These are phyloP conservation scores for Zygothrica quintamaculata DNA, from an alignment of 2,888 invertebrate species.

Conservation along the genomic window DNA sequence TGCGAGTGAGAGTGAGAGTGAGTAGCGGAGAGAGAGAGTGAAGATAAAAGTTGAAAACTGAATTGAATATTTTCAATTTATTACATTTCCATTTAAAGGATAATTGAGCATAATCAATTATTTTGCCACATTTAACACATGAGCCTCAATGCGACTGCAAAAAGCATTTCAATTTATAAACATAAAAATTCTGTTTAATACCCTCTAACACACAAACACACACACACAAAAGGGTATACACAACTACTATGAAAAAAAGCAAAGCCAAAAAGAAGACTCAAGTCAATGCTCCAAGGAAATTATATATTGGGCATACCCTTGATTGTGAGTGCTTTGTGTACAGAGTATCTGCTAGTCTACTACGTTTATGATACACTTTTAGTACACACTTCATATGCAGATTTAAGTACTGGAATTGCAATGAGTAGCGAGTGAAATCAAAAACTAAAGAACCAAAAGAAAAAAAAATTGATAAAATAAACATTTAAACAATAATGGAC, in stretches of 20 bases:
- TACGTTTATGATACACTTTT: slow-evolving; percentile 2
- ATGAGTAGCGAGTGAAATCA: slow-evolving; percentile 32
- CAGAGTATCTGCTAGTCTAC: too few species aligned
- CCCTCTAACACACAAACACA: too few species aligned
- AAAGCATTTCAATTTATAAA: slow-evolving; percentile 44
- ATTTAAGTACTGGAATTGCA: slow-evolving; percentile 52
- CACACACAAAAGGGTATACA: too few species aligned
- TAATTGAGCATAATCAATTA: slow-evolving; percentile 78
- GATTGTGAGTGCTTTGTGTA: background rate
- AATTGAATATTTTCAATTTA: slow-evolving; percentile 51
- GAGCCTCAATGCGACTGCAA: slow-evolving; percentile 30
- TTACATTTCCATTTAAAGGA: slow-evolving; percentile 57
- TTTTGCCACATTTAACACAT: slow-evolving; percentile 76
- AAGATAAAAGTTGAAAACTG: too few species aligned
- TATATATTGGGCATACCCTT: too few species aligned
- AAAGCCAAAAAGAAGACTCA: too few species aligned
- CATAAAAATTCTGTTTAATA: too few species aligned
- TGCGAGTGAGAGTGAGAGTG: too few species aligned
- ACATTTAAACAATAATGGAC: slow-evolving; percentile 32
- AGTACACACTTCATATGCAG: slow-evolving; percentile 32
- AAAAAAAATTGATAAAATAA: slow-evolving; percentile 21
- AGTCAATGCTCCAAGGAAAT: too few species aligned
- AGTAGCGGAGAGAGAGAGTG: too few species aligned
- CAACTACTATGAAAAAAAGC: too few species aligned
- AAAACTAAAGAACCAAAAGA: background rate